Percentiles rank a stretch among this genome's conserved stretches.
These are phyloP conservation scores for Misgurnus mizolepis DNA, from an alignment of 2,113 vertebrate genomes.

Conservation along the genomic window DNA sequence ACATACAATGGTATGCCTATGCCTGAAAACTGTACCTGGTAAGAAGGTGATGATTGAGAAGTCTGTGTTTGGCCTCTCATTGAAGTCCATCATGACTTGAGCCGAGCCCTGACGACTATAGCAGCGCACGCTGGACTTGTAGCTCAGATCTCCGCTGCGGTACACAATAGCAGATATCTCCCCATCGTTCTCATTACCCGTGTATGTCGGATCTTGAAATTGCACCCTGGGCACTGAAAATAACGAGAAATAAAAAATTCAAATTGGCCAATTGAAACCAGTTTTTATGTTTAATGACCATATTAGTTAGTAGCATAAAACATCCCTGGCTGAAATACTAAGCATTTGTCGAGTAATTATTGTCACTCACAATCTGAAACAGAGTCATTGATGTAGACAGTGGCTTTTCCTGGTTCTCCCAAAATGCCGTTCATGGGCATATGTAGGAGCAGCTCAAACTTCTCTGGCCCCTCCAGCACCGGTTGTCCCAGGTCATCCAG, in stretches of 20 bases:
- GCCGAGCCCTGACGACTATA: conserved; percentile 92
- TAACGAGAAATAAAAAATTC: not conserved
- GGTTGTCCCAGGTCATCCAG: conserved; percentile 93
- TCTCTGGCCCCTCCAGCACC: conserved; percentile 87
- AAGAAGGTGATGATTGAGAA: conserved; percentile 83
- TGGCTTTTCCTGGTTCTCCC: conserved; percentile 83
- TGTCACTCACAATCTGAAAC: conserved; percentile 86
- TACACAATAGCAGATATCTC: conserved; percentile 77
- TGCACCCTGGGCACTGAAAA: conserved; percentile 89
- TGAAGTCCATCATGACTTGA: conserved; percentile 95
- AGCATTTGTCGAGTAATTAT: too few species aligned
- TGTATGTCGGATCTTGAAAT: conserved; percentile 81
- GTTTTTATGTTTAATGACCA: too few species aligned
- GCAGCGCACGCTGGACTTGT: conserved; percentile 87
- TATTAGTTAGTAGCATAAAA: too few species aligned
- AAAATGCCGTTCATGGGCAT: conserved; percentile 90
- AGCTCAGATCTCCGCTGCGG: conserved; percentile 83
- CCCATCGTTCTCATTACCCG: conserved; percentile 80
- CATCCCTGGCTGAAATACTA: too few species aligned
- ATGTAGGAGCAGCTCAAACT: conserved; percentile 85
- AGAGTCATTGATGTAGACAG: conserved; percentile 87
- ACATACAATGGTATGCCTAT: not conserved
- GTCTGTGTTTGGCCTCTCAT: conserved; percentile 92
- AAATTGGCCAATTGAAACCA: not conserved
- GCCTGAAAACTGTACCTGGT: conserved; percentile 76